phyloP scores from a whole-genome alignment of 2,113 vertebrate genomes.

The Lampris megalopsis region DNA sequence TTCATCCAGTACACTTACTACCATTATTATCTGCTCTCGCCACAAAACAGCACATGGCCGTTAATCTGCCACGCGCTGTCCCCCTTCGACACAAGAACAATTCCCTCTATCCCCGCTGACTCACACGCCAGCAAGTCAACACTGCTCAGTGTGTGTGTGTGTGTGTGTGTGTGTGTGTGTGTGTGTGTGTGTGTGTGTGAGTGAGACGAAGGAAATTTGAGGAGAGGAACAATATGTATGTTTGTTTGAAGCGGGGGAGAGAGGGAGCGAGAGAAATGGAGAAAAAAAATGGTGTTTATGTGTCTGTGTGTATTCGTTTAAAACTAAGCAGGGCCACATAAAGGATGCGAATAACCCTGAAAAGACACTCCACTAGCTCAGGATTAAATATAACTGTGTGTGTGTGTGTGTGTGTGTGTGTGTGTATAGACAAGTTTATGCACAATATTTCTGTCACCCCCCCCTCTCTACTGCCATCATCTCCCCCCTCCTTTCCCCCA shows the following conservation, averaged over 20 bases:
- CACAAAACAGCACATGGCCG: constrained; percentile 61
- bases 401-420: constrained; percentile 7
- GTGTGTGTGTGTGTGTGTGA: neutral
- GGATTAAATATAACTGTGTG: constrained; percentile 43
- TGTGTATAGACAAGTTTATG: neutral
- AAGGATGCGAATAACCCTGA: neutral
- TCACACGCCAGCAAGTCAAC: neutral
- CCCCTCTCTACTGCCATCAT: neutral
- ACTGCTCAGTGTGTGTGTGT: neutral
- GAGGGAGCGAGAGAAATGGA: neutral
- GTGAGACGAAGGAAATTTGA: constrained; percentile 18
- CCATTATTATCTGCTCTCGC: constrained; percentile 47
- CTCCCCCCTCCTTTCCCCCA: constrained; percentile 14
- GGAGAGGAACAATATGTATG: neutral
- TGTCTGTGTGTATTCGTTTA: neutral
- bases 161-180: neutral
- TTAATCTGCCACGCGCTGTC: constrained; percentile 44
- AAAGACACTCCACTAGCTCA: constrained; percentile 46
- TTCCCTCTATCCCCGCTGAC: neutral
- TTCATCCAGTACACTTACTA: constrained; percentile 39
- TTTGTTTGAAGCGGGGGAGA: neutral
- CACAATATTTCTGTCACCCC: constrained; percentile 1
- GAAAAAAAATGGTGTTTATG: neutral
- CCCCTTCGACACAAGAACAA: constrained; percentile 40
- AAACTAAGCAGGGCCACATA: neutral